Evolutionary conservation across 2,797 vertebrate species (phyloP), one percentile per base, ranked within the genome.

Genomic region (Chelon labrosus): DNA sequence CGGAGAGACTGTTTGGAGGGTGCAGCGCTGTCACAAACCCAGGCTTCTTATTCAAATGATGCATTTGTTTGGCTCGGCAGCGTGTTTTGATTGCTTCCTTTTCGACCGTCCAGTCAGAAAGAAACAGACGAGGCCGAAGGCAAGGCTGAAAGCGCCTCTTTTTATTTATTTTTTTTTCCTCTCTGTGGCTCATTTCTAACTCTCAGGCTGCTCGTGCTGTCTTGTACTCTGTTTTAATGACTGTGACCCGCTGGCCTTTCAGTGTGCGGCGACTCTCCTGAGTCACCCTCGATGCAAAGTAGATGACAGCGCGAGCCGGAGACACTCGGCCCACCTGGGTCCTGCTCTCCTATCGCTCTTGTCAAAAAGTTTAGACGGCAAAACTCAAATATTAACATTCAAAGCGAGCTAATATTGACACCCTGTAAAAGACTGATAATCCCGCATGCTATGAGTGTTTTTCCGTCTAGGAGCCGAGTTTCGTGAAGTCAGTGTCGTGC

Each of bases 171-270:
- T 42, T 73, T 62, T 13, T 31, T 57, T 22, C 54, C 12, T 13
- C 39, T 46, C 16, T 13, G 2, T 8, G 7, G 44, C 12, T n/a
- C 16, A 17, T 17, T 17, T 46, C 44, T 14, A 1, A 31, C 49
- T 55, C 44, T 42, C 60, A 16, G 13, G 37, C 55, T 9, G 62
- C 74, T 78, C 73, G 5, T 54, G 59, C 38, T 50, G 17, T 67
- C 68, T 35, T 54, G 58, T 17, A 7, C 27, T 35, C 49, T 54
- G 22, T 62, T 80, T 79, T 81, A 87, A 85, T 82, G 81, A 62
- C 61, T 3, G 10, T 80, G 70, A 78, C 77, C 86, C 16, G 35
- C 50, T 52, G 83, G 53, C 65, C 88, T 83, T 50, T 74, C 46
- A 25, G 39, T 10, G 22, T 42, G 19, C 6, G 56, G 58, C 1